Percentiles rank a stretch among this genome's conserved stretches.
Conservation (phyloP, 2,888 invertebrate genomes). For the Chrysolina americana region DNA sequence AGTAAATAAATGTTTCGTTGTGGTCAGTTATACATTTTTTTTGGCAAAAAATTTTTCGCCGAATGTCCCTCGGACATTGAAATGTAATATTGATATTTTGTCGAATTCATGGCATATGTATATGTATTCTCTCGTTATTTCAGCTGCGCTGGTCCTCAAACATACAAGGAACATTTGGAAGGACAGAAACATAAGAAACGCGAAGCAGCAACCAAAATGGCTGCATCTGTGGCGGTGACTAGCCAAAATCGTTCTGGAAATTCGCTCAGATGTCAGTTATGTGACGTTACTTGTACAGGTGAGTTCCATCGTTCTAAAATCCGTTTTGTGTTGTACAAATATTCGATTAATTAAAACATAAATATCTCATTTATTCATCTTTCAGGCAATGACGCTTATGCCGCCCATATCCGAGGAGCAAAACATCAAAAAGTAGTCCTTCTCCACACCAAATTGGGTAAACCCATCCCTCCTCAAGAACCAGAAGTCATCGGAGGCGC, state of each 20-base stretch:
- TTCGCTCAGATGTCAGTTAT: slow-evolving; percentile 94
- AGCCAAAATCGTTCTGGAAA: slow-evolving; percentile 77
- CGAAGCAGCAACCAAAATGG: slow-evolving; percentile 87
- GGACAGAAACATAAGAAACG: slow-evolving; percentile 99
- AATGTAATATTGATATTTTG: too few relatives aligned
- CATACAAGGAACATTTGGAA: slow-evolving; percentile 96
- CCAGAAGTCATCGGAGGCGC: slow-evolving; percentile 85
- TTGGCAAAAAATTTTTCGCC: too few relatives aligned
- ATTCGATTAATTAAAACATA: too few relatives aligned
- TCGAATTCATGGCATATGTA: neutral
- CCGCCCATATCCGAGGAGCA: slow-evolving; percentile 96
- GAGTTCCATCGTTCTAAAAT: neutral
- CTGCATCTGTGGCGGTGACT: slow-evolving; percentile 76
- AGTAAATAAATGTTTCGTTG: too few relatives aligned
- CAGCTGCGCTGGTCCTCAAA: slow-evolving; percentile 73
- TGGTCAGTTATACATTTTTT: too few relatives aligned
- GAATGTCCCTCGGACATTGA: too few relatives aligned
- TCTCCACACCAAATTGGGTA: slow-evolving; percentile 96
- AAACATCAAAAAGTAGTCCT: slow-evolving; percentile 99
- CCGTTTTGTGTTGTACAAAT: neutral
- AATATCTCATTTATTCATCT: too few relatives aligned
- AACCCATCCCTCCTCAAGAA: slow-evolving; percentile 96
- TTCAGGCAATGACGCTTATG: slow-evolving; percentile 96
- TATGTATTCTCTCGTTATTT: neutral
- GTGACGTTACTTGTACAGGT: slow-evolving; percentile 97